Base-by-base conservation (phyloP, 2,113 vertebrate species). In the Vulpes vulpes region DNA sequence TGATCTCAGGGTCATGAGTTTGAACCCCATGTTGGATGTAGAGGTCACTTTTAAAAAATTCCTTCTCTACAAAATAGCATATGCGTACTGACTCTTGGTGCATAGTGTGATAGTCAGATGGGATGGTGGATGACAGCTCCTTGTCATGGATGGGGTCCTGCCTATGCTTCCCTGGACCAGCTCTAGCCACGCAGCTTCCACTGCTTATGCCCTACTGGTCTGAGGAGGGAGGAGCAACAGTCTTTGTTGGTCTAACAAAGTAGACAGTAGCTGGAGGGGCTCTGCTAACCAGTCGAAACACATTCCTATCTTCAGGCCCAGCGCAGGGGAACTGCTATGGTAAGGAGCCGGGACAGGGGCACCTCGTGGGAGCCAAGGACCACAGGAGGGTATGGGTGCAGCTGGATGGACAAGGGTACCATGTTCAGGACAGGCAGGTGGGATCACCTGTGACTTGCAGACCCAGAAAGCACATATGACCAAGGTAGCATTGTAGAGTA, bases 281-380 rank as follows among this genome's bases (percentile, higher is more conserved):
- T 20, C 78, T 9, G 11, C 55, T 14, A 6, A 2, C 64, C 59
- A 17, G 1, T 20, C 49, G 0, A 3, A 6, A 23, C 30, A 55
- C 20, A 0, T 11, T 8, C 14, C 4, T 8, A 0, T 8, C 1
- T 51, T 64, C 78, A 20, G 79, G 20, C 55, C 62, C 1, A 9
- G 69, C 59, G 4, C 35, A 9, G 3, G 43, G 35, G 64, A 32
- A 20, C 30, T 11, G 16, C 23, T 0, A 3, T 4, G 20, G 22
- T 2, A 0, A 20, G 12, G 0, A 2, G 11, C 3, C 55, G 9
- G 8, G 1, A 32, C 14, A 51, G 62, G 35, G 64, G 23, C 10
- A 8, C 30, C 76, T 14, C 2, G 1, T 35, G 83, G 59, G 43
- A 59, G 43, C 85, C 9, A 64, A 49, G 79, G 27, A 71, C 35